Base-by-base conservation (phyloP, 2,888 invertebrate species). In the Drosophila subquinaria region DNA sequence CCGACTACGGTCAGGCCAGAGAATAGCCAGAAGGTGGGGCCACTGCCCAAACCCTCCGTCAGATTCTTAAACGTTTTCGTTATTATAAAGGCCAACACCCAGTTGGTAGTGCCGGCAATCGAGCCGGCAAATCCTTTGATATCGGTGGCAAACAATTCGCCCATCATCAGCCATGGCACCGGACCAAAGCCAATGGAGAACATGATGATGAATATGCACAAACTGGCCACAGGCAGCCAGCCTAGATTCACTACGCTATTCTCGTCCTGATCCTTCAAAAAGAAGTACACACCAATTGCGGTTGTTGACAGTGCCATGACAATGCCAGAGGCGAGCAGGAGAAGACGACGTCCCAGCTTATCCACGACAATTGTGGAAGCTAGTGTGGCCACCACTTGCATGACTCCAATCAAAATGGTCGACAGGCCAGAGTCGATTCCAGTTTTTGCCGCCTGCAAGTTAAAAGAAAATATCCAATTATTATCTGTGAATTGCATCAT, bases 151-250 rank as follows among this genome's bases (percentile, higher is more conserved):
- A 98, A 96, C 11, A 98, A 93, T 92, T 98, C 98, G 3, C 97
- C 95, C 91, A 96, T 94, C 93, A 93, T 96, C 94, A 97, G 94
- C 93, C 93, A 93, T 0, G 97, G 97, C 50, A 98, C 96, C 0
- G 98, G 98, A 0, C 98, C 98, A 84, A 95, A 96, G 52, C 97
- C 97, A 40, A 97, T 89, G 0, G 97, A 96, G 93, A 97, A 98
- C 47, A 96, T 95, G 20, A 96, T 92, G 20, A 97, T 95, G 92
- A 97, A 98, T 2, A 96, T 74, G 48, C 96, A 96, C 20, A 97
- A 92, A 30, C 96, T 95, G 1, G 95, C 83, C 5, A 98, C 92
- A 0, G 97, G 97, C 64, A 98, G 90, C 95, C 97, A 97, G 0
- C 94, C 94, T 8, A 97, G 93, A 15, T 93, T 89, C 0, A 91